These are phyloP conservation scores for Sebastes melanostomus DNA, from an alignment of 2,797 vertebrate species.

Conservation along the genomic window DNA sequence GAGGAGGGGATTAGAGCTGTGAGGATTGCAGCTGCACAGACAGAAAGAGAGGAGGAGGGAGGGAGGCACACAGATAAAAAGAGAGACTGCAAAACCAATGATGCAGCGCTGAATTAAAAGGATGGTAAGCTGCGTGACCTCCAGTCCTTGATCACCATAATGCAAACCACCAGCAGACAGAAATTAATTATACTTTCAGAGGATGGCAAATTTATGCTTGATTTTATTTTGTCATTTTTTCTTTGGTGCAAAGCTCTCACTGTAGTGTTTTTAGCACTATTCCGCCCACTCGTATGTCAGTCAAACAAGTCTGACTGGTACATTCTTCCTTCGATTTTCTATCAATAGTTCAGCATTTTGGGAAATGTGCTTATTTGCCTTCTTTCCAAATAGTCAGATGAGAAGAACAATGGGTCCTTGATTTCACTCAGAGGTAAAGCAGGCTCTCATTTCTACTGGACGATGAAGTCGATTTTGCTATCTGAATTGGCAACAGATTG, in stretches of 20 bases:
- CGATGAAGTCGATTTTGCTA: neutral
- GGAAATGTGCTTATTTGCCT: neutral
- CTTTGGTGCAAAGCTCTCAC: neutral
- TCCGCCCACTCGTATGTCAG: neutral
- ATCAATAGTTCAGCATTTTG: neutral
- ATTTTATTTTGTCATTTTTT: conserved; percentile 15
- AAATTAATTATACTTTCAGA: conserved; percentile 28
- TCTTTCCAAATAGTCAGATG: neutral
- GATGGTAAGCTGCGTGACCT: conserved; percentile 49
- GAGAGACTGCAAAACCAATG: conserved; percentile 35
- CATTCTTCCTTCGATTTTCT: neutral
- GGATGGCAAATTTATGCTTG: conserved; percentile 2
- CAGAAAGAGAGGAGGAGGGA: conserved; percentile 43
- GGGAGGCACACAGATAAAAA: conserved; percentile 27
- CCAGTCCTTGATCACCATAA: conserved; percentile 40
- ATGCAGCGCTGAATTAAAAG: conserved; percentile 48
- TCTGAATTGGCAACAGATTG: neutral
- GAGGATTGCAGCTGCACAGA: conserved; percentile 88
- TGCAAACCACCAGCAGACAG: conserved; percentile 39
- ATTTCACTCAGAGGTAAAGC: neutral
- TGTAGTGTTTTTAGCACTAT: neutral
- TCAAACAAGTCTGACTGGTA: neutral
- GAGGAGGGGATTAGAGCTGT: conserved; percentile 71
- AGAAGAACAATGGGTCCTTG: neutral
- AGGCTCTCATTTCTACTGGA: neutral